Percentiles rank a stretch among this genome's conserved stretches.
Conservation (phyloP, 2,888 invertebrate genomes). For the Homarus gammarus region DNA sequence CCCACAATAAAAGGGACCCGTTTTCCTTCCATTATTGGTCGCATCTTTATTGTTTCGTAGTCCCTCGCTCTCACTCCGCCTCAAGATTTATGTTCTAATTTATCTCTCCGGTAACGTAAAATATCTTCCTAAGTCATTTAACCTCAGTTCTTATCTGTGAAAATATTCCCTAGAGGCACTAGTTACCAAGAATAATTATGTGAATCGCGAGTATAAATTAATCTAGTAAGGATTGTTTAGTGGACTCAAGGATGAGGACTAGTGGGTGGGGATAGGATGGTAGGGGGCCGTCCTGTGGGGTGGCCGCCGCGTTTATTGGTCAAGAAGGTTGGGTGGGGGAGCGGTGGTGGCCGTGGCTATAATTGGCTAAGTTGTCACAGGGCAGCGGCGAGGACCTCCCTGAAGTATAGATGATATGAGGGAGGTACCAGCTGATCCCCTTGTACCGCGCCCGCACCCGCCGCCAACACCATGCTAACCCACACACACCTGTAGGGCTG, state of each 20-base stretch:
- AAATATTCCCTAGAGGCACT: too few relatives aligned
- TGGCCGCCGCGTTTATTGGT: slow-evolving; percentile 9
- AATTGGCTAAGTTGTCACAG: slow-evolving; percentile 33
- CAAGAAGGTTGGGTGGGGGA: not conserved
- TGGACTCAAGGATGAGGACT: too few relatives aligned
- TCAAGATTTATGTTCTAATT: too few relatives aligned
- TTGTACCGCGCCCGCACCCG: too few relatives aligned
- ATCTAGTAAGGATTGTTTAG: too few relatives aligned
- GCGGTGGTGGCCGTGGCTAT: not conserved
- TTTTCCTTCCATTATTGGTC: not conserved
- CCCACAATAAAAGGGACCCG: not conserved
- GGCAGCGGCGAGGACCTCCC: slow-evolving; percentile 19
- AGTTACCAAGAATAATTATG: too few relatives aligned
- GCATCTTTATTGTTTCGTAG: not conserved
- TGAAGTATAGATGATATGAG: not conserved
- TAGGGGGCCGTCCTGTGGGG: too few relatives aligned
- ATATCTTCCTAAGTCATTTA: too few relatives aligned
- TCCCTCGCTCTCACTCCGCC: not conserved
- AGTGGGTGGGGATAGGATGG: too few relatives aligned
- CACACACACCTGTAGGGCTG: not conserved
- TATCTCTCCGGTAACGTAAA: too few relatives aligned
- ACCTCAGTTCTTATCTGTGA: too few relatives aligned
- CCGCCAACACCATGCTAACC: not conserved
- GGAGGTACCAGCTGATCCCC: not conserved
- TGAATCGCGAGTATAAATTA: too few relatives aligned